Conservation (phyloP, 2,888 invertebrate species). For the Ischnura elegans region DNA sequence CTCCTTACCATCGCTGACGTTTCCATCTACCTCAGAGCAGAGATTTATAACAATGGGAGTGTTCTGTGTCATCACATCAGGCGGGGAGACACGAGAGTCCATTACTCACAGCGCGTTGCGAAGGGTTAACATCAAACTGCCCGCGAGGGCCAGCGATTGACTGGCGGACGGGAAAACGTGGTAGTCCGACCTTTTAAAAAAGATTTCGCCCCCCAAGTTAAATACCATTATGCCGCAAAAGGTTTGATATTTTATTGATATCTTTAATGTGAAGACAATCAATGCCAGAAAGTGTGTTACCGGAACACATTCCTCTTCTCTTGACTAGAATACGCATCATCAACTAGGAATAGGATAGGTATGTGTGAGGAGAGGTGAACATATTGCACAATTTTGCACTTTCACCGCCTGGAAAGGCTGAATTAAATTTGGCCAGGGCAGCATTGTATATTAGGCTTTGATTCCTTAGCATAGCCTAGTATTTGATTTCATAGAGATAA, state of each 20-base stretch:
- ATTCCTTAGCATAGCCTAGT: too few relatives aligned
- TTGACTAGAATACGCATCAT: background rate
- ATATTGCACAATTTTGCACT: background rate
- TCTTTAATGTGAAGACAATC: background rate
- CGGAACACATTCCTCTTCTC: background rate
- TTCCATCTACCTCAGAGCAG: background rate
- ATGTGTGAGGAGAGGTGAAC: background rate
- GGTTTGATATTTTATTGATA: background rate
- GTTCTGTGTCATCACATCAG: conserved; percentile 39
- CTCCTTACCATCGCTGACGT: background rate
- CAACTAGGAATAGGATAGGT: background rate
- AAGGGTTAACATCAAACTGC: conserved; percentile 37
- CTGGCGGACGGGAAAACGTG: background rate
- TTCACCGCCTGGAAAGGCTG: too few relatives aligned
- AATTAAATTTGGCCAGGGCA: too few relatives aligned
- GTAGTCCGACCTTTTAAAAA: background rate
- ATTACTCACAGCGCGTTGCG: conserved; percentile 36
- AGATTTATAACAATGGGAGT: conserved; percentile 34
- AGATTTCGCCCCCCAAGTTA: background rate
- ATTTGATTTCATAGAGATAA: too few relatives aligned
- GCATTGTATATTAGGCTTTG: too few relatives aligned
- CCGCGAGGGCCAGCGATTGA: conserved; percentile 34
- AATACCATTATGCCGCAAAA: background rate
- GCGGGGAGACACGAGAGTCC: conserved; percentile 4
- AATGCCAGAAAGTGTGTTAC: background rate